Conservation (phyloP, 2,888 invertebrate species). For the Xylocampa areola region DNA sequence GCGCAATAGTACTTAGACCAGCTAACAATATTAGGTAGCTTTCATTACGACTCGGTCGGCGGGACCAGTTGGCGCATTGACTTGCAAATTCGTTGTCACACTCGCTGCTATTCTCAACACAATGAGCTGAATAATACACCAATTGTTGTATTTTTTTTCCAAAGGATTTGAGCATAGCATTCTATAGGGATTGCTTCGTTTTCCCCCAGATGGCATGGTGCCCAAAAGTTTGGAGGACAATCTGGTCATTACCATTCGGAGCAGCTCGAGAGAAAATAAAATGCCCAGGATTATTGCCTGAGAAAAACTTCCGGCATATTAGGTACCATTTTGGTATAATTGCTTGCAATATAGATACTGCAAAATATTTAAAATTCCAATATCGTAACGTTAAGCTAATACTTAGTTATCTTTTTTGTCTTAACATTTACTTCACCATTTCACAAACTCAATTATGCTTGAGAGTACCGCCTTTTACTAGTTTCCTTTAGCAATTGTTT, state of each 20-base stretch:
- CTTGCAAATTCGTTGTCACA: conserved; percentile 58
- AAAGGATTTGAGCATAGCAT: conserved; percentile 11
- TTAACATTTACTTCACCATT: background rate
- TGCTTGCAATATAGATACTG: background rate
- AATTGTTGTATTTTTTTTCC: conserved; percentile 23
- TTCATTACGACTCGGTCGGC: conserved; percentile 42
- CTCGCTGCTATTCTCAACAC: conserved; percentile 22
- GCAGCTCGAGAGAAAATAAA: conserved; percentile 16
- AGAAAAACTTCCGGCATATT: background rate
- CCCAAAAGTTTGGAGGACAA: conserved; percentile 25
- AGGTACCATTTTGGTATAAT: background rate
- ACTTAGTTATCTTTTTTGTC: background rate
- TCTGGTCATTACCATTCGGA: conserved; percentile 33
- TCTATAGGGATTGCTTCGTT: conserved; percentile 30
- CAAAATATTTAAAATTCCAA: background rate
- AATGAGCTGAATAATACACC: conserved; percentile 42
- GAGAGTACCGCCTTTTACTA: conserved; percentile 1
- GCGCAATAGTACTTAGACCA: conserved; percentile 6
- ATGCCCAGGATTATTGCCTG: conserved; percentile 5
- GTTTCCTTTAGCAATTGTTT: too few relatives aligned
- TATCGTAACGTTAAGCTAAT: background rate
- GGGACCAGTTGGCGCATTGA: conserved; percentile 48
- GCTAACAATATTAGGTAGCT: conserved; percentile 51
- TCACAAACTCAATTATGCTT: background rate
- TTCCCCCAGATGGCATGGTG: background rate